Percentiles rank a stretch among this genome's conserved stretches.
These are phyloP conservation scores for Smithornis capensis DNA, from an alignment of 2,113 vertebrate genomes.

Conservation along the genomic window DNA sequence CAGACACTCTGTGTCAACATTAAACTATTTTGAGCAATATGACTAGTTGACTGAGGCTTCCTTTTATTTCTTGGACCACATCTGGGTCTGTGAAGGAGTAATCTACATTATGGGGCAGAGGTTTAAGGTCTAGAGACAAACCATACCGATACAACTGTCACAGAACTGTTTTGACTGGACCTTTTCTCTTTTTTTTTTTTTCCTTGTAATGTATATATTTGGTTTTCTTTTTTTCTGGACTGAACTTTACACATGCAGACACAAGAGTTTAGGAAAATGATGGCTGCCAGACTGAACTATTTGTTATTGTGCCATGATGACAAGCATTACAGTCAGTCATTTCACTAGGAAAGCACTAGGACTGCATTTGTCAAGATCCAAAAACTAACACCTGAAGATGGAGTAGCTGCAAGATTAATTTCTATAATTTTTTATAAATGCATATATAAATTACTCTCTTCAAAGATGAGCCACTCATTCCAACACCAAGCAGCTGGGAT, in stretches of 20 bases:
- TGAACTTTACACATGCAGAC: background rate
- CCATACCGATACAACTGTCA: background rate
- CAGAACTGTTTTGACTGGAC: background rate
- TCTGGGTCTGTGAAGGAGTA: background rate
- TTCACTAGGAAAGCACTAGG: background rate
- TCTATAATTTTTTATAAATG: background rate
- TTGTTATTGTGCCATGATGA: background rate
- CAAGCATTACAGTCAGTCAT: background rate
- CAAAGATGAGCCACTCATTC: background rate
- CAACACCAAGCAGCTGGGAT: background rate
- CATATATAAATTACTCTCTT: background rate
- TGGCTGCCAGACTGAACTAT: background rate
- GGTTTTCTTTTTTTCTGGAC: background rate
- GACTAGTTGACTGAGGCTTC: background rate
- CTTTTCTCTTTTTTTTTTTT: background rate
- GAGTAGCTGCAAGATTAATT: background rate
- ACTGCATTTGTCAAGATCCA: background rate
- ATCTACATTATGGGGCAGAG: background rate
- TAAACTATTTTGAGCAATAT: background rate
- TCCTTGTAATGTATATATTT: background rate
- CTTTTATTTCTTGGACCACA: background rate
- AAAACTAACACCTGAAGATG: background rate
- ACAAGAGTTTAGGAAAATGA: background rate
- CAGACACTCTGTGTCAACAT: background rate
- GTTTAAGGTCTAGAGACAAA: background rate